phyloP scores from a whole-genome alignment of 1,140 invertebrate species.

The Ridgeia piscesae region DNA sequence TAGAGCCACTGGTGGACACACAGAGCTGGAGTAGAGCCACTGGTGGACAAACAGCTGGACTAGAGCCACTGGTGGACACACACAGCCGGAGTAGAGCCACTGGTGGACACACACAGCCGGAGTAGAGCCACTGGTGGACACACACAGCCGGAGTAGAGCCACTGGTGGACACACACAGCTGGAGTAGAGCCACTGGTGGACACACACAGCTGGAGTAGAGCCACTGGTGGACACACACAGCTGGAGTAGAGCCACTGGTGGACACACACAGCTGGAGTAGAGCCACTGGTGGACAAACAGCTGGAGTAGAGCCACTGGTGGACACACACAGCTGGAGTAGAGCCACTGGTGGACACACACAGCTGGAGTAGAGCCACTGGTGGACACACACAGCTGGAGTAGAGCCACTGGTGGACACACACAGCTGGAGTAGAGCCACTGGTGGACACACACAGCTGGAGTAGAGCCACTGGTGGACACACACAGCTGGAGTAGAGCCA shows the following conservation, averaged over 20 bases:
- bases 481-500: background rate
- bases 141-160: background rate
- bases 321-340: background rate
- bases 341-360: background rate
- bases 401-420: background rate
- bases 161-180: background rate
- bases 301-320: background rate
- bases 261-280: background rate
- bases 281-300: background rate
- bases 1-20: background rate
- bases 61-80: background rate
- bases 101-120: background rate
- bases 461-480: background rate
- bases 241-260: background rate
- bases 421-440: background rate
- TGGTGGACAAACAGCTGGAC: background rate
- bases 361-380: background rate
- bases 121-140: background rate
- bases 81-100: background rate
- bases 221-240: background rate
- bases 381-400: background rate
- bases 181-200: background rate
- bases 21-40: background rate
- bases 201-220: background rate
- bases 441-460: background rate